phyloP scores from a whole-genome alignment of 2,888 invertebrate genomes.

The Cartodere bifasciata region DNA sequence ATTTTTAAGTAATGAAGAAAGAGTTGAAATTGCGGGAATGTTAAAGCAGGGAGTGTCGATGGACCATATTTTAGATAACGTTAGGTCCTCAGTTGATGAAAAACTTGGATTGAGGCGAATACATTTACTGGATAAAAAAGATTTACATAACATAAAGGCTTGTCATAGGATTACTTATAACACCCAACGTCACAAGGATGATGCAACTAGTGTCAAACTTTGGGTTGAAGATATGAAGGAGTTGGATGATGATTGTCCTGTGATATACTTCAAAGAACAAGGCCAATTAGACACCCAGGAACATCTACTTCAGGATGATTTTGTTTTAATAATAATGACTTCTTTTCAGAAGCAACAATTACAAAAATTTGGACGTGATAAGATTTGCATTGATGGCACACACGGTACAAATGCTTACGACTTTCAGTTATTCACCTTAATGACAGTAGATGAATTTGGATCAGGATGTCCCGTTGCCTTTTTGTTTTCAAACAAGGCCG shows the following conservation, averaged over 20 bases:
- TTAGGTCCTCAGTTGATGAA: conserved; percentile 13
- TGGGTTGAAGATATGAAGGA: conserved; percentile 13
- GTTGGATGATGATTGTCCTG: conserved; percentile 9
- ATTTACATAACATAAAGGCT: conserved; percentile 19
- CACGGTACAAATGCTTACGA: conserved; percentile 9
- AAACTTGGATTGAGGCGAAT: conserved; percentile 14
- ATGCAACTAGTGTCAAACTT: conserved; percentile 11
- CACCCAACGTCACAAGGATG: conserved; percentile 12
- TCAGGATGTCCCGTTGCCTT: conserved; percentile 16
- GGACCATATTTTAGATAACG: conserved; percentile 14
- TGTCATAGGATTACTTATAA: conserved; percentile 13
- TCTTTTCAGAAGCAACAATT: conserved; percentile 12
- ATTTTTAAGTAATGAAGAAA: conserved; percentile 15
- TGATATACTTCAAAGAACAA: conserved; percentile 11
- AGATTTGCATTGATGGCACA: conserved; percentile 12
- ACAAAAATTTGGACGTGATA: conserved; percentile 9
- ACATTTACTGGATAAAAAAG: conserved; percentile 20
- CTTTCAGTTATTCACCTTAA: conserved; percentile 10
- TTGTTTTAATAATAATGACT: conserved; percentile 11
- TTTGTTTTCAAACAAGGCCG: conserved; percentile 14
- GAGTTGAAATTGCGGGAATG: conserved; percentile 16
- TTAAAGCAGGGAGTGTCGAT: conserved; percentile 20
- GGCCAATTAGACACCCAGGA: conserved; percentile 7
- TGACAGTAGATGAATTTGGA: conserved; percentile 15
- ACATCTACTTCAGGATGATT: conserved; percentile 6